Conservation (phyloP, 1,140 invertebrate genomes). For the Eueides isabella region DNA sequence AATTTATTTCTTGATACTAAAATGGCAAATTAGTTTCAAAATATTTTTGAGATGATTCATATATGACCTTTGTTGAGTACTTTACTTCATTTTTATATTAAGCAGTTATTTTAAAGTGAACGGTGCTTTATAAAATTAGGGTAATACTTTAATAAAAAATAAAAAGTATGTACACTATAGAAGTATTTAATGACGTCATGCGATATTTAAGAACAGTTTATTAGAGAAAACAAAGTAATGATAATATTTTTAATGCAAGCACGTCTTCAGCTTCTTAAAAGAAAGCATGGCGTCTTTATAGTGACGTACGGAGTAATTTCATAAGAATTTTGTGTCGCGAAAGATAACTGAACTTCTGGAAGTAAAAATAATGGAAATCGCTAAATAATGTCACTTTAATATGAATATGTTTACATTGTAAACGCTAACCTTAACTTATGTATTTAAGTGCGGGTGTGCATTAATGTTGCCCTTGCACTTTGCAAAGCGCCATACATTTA, state of each 20-base stretch:
- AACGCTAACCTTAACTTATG: conserved; percentile 51
- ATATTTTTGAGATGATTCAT: not conserved
- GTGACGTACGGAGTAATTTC: too few species aligned
- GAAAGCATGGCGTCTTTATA: too few species aligned
- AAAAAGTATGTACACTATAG: not conserved
- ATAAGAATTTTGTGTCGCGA: too few species aligned
- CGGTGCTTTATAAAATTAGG: not conserved
- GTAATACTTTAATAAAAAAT: not conserved
- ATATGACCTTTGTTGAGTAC: not conserved
- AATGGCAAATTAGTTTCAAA: not conserved
- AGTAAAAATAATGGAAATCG: not conserved
- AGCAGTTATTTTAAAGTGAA: not conserved
- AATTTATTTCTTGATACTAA: not conserved
- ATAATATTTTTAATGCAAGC: too few species aligned
- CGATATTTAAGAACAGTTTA: too few species aligned
- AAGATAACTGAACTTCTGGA: not conserved
- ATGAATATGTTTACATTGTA: conserved; percentile 31
- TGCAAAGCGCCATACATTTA: conserved; percentile 43
- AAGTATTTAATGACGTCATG: not conserved
- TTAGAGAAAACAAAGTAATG: too few species aligned
- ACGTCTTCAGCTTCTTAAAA: too few species aligned
- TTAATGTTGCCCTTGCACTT: conserved; percentile 68
- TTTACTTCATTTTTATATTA: not conserved
- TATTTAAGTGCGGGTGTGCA: conserved; percentile 53
- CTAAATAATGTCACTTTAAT: conserved; percentile 22